Evolutionary conservation across 2,113 vertebrate genomes (phyloP).

Genomic region (Athene noctua): DNA sequence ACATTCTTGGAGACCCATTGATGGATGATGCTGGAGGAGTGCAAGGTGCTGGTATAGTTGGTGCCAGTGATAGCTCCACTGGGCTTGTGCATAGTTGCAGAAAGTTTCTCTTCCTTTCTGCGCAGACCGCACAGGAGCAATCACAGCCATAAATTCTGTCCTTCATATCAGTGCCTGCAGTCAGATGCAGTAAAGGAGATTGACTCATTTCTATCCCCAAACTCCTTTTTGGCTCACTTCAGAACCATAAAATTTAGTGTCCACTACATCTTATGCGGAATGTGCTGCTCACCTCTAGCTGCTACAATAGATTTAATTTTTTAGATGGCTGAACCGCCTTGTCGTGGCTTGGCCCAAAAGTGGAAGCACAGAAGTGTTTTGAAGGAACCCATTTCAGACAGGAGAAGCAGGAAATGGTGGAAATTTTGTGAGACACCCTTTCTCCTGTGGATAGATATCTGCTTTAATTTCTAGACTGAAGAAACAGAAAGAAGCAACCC

Average conservation of each 20-base stretch:
- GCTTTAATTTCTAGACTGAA: not conserved
- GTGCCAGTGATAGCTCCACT: not conserved
- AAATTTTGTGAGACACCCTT: not conserved
- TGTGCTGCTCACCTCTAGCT: not conserved
- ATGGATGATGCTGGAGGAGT: not conserved
- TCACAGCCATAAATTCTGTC: not conserved
- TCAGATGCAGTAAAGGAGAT: not conserved
- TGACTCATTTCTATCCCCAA: not conserved
- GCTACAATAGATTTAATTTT: not conserved
- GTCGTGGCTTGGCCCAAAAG: not conserved
- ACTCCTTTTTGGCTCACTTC: not conserved
- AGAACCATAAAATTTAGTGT: not conserved
- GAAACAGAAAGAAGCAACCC: not conserved
- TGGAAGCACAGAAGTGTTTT: not conserved
- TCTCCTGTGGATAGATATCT: not conserved
- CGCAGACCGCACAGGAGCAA: not conserved
- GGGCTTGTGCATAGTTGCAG: not conserved
- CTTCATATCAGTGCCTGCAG: not conserved
- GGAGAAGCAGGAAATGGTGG: not conserved
- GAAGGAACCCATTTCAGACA: not conserved
- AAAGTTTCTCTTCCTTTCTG: not conserved
- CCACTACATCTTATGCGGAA: not conserved
- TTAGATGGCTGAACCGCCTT: not conserved
- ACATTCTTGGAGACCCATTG: not conserved
- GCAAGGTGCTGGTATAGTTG: not conserved